Base-by-base conservation (phyloP, 2,888 invertebrate genomes). In the Halictus quadricinctus region DNA sequence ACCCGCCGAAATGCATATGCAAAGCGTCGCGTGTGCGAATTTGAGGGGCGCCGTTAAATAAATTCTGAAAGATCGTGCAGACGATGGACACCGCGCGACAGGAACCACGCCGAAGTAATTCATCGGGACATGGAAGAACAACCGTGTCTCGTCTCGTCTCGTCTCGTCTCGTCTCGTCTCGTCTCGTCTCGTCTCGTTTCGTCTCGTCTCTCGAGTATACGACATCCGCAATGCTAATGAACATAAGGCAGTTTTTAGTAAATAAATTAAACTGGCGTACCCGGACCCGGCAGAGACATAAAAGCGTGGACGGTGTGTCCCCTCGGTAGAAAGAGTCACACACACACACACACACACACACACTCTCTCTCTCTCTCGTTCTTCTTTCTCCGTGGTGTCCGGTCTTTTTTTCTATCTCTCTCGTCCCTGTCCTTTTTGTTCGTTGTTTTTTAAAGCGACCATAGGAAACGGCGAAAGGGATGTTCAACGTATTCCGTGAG, bases 401-500 rank as follows among this genome's bases (percentile, higher is more conserved):
- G n/a, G 64, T 72, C 72, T 54, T 43, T 72, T 72, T 41, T 69
- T 54, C 29, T 18, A 58, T 29, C 13, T 36, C 8, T 36, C 6
- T 18, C 4, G 21, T 12, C 43, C 5, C 21, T 12, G 46, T 73
- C 43, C 50, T 41, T 72, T 76, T 41, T 64, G 46, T 50, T 41
- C 13, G 41, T 72, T 46, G 58, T 83, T 83, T 72, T 54, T 21
- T 50, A 21, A 72, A 58, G 36, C 66, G 48, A 43, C 60, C 46
- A 48, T 50, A 60, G 80, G 54, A 83, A 75, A 77, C 50, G 72
- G 78, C 72, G 78, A 76, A 81, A 60, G 81, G 85, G 83, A 90
- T 90, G 90, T 79, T 86, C 60, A 91, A 88, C 90, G 90, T 90
- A 91, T 90, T 90, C 90, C 85, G 72, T 90, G 86, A 88, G 88